A percentile compares a stretch with the other conserved stretches of the same genome.
Conservation (phyloP, 2,797 vertebrate species). For the Microcaecilia unicolor region DNA sequence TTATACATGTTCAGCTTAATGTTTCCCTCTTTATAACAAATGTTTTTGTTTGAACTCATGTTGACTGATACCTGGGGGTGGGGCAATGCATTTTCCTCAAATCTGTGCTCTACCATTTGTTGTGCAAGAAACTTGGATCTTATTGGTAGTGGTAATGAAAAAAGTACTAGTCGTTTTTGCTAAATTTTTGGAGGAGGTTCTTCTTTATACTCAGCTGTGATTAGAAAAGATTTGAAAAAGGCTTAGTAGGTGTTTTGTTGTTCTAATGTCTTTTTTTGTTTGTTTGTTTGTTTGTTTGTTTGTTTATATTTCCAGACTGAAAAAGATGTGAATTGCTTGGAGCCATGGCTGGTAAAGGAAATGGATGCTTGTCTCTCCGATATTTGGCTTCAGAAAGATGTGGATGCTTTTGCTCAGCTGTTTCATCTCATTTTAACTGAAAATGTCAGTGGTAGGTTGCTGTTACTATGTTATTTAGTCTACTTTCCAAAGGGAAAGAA, state of each 20-base stretch:
- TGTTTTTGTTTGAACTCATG: too few species aligned
- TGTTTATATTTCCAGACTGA: slow-evolving; percentile 53
- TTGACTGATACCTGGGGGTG: too few species aligned
- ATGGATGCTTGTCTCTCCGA: slow-evolving; percentile 86
- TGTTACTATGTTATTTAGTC: too few species aligned
- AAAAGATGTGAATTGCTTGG: slow-evolving; percentile 62
- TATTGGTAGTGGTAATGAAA: too few species aligned
- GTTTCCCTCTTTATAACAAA: too few species aligned
- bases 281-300: not conserved
- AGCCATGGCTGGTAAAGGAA: slow-evolving; percentile 78
- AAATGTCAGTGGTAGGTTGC: slow-evolving; percentile 73
- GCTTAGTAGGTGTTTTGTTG: accelerated
- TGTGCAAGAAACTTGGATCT: too few species aligned
- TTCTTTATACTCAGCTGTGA: not conserved
- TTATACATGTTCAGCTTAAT: too few species aligned
- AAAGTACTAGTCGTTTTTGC: too few species aligned
- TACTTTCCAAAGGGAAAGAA: too few species aligned
- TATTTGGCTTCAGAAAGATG: slow-evolving; percentile 76
- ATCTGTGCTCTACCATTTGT: too few species aligned
- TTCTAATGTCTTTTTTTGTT: not conserved
- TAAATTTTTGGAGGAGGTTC: too few species aligned
- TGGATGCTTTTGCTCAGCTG: slow-evolving; percentile 77
- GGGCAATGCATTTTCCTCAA: too few species aligned
- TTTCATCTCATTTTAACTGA: slow-evolving; percentile 86
- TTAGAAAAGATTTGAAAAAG: not conserved